Base-by-base conservation (phyloP, 2,113 vertebrate genomes). In the Thamnophis sirtalis region DNA sequence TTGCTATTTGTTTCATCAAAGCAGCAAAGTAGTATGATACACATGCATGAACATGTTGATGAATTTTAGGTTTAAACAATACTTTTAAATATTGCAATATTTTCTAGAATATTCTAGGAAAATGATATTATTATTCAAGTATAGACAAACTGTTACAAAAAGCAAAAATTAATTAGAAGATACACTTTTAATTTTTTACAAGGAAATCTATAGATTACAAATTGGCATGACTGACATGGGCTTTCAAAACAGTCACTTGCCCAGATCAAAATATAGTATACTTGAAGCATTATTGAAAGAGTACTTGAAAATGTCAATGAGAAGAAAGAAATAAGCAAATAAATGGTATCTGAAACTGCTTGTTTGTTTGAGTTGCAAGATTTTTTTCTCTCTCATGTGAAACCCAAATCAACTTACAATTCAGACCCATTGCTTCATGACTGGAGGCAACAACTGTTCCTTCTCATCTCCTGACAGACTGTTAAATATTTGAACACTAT, bases 391-490 rank as follows among this genome's bases (percentile, higher is more conserved):
- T 28, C 51, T 10, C 51, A 85, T 51, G n/a, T 50, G 58, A 84
- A 89, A 89, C n/a, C 21, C 38, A 89, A 85, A 60, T 89, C 17
- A 24, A 85, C 11, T 48, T 51, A 55, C 54, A 63, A 89, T 58
- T 89, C 68, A 84, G 56, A 50, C 11, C 49, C 85, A 87, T 68
- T 91, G 85, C 58, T 91, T 87, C 28, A 38, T 91, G 85, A 53
- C 54, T 22, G 3, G 48, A 92, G 87, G 68, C 87, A 89, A 89
- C 87, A 92, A 92, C 73, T 89, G 43, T 89, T 89, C 43, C 33
- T 80, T 22, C 89, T 92, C 73, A 50, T 10, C 1, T 43, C 38
- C 38, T 1, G 0, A 55, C 90, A 90, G 84, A 0, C 22, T n/a
- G 15, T 53, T 55, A n/a, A 87, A 60, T 54, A 91, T 0, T 21